A percentile compares a stretch with the other conserved stretches of the same genome.
Conservation (phyloP, 2,797 vertebrate genomes). For the Percopsis omiscomaycus region DNA sequence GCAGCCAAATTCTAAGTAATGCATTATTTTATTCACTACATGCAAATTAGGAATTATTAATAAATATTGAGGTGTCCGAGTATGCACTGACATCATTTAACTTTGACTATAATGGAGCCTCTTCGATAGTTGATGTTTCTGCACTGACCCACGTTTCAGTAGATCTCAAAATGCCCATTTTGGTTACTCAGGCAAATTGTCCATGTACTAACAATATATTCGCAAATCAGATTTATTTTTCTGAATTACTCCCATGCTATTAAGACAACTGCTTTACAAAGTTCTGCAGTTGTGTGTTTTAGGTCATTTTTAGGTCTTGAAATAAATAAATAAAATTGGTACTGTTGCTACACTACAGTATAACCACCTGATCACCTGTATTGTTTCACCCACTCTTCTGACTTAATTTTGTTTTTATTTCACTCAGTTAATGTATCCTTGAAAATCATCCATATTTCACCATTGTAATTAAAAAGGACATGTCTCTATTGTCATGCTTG, state of each 20-base stretch:
- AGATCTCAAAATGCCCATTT: conserved; percentile 7
- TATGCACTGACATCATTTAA: background rate
- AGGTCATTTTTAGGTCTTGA: background rate
- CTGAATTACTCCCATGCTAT: conserved; percentile 2
- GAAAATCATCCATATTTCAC: background rate
- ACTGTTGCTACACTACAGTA: background rate
- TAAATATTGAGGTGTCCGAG: background rate
- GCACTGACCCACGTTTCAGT: background rate
- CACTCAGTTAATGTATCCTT: too few relatives aligned
- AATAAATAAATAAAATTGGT: background rate
- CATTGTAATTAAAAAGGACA: background rate
- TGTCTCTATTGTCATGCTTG: background rate
- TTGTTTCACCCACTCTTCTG: too few relatives aligned
- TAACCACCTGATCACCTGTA: background rate
- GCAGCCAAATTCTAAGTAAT: conserved; percentile 1
- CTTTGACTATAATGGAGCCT: conserved; percentile 5
- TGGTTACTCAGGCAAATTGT: background rate
- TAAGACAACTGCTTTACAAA: background rate
- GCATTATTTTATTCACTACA: background rate
- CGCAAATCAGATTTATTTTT: background rate
- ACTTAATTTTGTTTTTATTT: too few relatives aligned
- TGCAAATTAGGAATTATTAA: background rate
- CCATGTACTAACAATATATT: background rate
- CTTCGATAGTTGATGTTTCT: conserved; percentile 20
- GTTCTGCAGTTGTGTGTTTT: background rate